Conservation (phyloP, 2,113 vertebrate species). For the Limanda limanda region DNA sequence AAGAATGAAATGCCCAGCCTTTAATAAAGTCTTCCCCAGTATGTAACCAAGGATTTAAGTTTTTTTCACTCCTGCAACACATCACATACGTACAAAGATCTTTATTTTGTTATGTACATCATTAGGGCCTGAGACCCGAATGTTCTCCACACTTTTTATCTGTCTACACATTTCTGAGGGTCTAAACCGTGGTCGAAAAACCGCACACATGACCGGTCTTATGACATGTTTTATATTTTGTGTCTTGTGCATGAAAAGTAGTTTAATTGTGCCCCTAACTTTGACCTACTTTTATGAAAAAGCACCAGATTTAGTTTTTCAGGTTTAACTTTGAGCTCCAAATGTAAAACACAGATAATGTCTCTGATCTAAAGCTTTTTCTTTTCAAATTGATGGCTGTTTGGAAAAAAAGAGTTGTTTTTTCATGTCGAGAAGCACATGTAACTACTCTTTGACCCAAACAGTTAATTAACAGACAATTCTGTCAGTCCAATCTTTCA, state of each 20-base stretch:
- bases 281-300: too few relatives aligned
- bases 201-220: too few relatives aligned
- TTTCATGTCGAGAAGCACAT: background rate
- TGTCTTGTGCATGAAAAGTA: too few relatives aligned
- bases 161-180: too few relatives aligned
- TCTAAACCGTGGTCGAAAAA: too few relatives aligned
- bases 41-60: background rate
- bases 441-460: background rate
- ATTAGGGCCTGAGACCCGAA: background rate
- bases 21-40: conserved; percentile 16
- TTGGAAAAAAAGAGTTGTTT: background rate
- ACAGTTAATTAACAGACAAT: background rate
- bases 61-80: conserved; percentile 8
- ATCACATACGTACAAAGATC: conserved; percentile 25
- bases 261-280: too few relatives aligned
- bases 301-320: too few relatives aligned
- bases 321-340: background rate
- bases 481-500: background rate
- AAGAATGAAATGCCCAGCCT: conserved; percentile 1
- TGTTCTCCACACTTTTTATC: too few relatives aligned
- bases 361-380: background rate
- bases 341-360: background rate
- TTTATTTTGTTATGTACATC: conserved; percentile 66
- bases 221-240: too few relatives aligned
- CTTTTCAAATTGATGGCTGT: too few relatives aligned